Evolutionary conservation across 2,888 invertebrate genomes (phyloP).

Genomic region (Agrochola macilenta): DNA sequence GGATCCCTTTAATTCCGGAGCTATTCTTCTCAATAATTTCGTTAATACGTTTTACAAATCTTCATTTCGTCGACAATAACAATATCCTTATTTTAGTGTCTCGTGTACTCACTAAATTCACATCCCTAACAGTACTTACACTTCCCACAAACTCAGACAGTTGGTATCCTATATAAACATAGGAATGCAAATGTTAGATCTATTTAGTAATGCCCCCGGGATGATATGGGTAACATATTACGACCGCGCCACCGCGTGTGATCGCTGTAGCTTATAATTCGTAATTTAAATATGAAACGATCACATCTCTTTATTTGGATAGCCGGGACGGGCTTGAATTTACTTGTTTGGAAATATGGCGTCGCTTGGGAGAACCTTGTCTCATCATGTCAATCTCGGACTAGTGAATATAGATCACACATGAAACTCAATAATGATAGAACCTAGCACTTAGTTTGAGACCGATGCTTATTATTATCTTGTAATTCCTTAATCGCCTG

Average conservation of each 20-base stretch:
- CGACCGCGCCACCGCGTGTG: constrained; percentile 46
- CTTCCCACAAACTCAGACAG: constrained; percentile 29
- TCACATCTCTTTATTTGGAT: constrained; percentile 42
- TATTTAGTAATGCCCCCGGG: constrained; percentile 65
- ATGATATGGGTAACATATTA: constrained; percentile 62
- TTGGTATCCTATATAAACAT: constrained; percentile 59
- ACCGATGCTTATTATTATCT: not conserved
- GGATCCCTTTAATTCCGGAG: not conserved
- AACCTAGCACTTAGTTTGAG: not conserved
- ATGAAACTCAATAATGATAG: not conserved
- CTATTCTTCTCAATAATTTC: not conserved
- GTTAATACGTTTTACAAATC: not conserved
- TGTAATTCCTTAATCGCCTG: not conserved
- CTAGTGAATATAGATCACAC: not conserved
- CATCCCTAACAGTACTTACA: constrained; percentile 40
- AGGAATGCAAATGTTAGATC: constrained; percentile 65
- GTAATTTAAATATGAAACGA: constrained; percentile 68
- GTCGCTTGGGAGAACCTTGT: constrained; percentile 21
- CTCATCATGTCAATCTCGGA: not conserved
- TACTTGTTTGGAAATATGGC: constrained; percentile 27
- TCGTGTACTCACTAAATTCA: constrained; percentile 30
- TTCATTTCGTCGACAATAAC: not conserved
- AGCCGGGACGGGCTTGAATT: not conserved
- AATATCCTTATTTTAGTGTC: not conserved
- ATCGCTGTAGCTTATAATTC: constrained; percentile 66